These are phyloP conservation scores for Pocillopora grandis DNA, from an alignment of 92 coral and sea anemone species.

Conservation along the genomic window DNA sequence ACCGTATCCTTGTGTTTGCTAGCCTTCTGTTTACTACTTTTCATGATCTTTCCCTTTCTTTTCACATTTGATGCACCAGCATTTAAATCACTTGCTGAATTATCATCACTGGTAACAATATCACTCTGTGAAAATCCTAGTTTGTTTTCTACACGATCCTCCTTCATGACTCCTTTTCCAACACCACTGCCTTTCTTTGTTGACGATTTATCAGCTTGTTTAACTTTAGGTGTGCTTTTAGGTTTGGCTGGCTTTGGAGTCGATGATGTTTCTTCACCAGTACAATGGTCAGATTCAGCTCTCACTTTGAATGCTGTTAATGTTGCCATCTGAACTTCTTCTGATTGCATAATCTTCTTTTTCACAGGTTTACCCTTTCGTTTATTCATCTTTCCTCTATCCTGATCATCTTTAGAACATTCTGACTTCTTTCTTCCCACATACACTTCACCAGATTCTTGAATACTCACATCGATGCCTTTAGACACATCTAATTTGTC, in stretches of 20 bases:
- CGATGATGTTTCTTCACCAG: background rate
- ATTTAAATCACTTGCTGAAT: background rate
- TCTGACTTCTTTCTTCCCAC: background rate
- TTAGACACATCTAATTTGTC: background rate
- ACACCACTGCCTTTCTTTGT: background rate
- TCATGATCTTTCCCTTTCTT: slow-evolving; percentile 18
- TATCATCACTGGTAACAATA: background rate
- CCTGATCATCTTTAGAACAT: background rate
- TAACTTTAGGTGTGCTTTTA: slow-evolving; percentile 16
- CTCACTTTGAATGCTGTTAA: slow-evolving; percentile 1
- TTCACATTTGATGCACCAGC: slow-evolving; percentile 2
- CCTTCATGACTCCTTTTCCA: slow-evolving; percentile 2
- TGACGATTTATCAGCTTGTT: background rate
- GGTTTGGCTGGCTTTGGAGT: slow-evolving; percentile 18
- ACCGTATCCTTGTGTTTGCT: slow-evolving; percentile 31
- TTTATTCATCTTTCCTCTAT: background rate
- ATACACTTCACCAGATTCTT: background rate
- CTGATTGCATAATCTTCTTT: background rate
- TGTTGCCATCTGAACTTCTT: background rate
- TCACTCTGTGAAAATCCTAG: slow-evolving; percentile 17
- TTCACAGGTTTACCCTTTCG: slow-evolving; percentile 35
- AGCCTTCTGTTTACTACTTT: slow-evolving; percentile 8
- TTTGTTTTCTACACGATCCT: background rate
- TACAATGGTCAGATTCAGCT: background rate
- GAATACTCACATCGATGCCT: background rate